Evolutionary conservation across 2,797 vertebrate species (phyloP).

Genomic region (Chaetophractus vellerosus): DNA sequence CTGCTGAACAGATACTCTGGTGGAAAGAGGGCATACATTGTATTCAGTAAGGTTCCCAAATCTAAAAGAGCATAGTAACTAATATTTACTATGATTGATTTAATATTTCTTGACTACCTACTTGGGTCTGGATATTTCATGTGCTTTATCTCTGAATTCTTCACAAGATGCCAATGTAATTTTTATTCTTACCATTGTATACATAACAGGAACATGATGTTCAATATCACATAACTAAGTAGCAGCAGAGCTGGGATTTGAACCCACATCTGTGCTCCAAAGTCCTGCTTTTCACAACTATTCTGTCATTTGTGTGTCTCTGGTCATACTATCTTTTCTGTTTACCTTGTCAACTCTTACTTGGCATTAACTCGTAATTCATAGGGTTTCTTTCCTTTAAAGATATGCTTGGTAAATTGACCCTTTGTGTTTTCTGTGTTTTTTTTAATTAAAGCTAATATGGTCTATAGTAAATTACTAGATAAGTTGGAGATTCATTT

Average conservation of each 20-base stretch:
- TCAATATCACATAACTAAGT: neutral
- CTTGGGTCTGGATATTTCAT: neutral
- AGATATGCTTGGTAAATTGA: neutral
- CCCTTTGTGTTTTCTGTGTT: too few species aligned
- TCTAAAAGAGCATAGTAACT: neutral
- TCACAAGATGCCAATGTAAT: neutral
- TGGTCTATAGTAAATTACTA: too few species aligned
- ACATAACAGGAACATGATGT: neutral
- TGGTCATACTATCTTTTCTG: neutral
- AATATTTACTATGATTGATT: neutral
- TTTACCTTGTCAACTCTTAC: neutral
- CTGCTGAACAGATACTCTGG: neutral
- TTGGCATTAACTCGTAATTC: neutral
- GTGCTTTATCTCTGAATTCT: neutral
- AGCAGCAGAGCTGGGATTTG: neutral
- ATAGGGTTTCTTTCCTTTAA: neutral
- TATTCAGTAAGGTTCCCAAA: neutral
- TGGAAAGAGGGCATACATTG: neutral
- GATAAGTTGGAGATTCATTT: too few species aligned
- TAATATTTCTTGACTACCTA: neutral
- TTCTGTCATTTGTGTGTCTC: neutral
- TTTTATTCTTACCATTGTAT: neutral
- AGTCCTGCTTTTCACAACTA: neutral
- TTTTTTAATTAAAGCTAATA: too few species aligned
- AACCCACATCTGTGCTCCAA: neutral